phyloP scores from a whole-genome alignment of 2,113 vertebrate genomes.

The Megaleporinus macrocephalus region DNA sequence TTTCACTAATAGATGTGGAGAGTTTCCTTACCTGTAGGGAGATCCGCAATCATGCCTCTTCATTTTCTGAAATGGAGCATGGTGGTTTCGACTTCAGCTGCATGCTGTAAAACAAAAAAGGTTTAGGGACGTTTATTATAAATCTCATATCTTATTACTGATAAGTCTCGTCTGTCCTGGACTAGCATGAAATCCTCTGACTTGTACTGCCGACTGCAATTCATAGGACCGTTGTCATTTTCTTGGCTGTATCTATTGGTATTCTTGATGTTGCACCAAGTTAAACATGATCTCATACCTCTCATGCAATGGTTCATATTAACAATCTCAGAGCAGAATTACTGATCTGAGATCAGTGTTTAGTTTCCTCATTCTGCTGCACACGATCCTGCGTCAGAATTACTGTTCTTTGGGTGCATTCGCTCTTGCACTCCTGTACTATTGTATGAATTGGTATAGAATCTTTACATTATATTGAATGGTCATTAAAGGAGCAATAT shows the following conservation, averaged over 20 bases:
- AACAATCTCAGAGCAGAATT: not conserved
- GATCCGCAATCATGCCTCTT: not conserved
- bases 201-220: not conserved
- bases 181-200: not conserved
- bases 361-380: not conserved
- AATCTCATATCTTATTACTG: too few species aligned
- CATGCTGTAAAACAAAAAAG: conserved; percentile 4
- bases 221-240: not conserved
- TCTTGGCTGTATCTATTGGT: not conserved
- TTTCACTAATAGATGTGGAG: conserved; percentile 3
- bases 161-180: not conserved
- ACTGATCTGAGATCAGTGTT: not conserved
- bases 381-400: not conserved
- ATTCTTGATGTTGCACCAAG: not conserved
- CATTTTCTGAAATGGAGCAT: not conserved
- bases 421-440: too few species aligned
- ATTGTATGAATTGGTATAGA: too few species aligned
- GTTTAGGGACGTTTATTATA: not conserved
- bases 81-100: not conserved
- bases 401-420: not conserved
- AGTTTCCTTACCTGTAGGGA: conserved; percentile 3
- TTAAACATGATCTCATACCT: not conserved
- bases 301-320: not conserved
- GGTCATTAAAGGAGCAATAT: too few species aligned
- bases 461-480: too few species aligned